A percentile compares a stretch with the other conserved stretches of the same genome.
Conservation (phyloP, 2,888 invertebrate genomes). For the Entomobrya multifasciata region DNA sequence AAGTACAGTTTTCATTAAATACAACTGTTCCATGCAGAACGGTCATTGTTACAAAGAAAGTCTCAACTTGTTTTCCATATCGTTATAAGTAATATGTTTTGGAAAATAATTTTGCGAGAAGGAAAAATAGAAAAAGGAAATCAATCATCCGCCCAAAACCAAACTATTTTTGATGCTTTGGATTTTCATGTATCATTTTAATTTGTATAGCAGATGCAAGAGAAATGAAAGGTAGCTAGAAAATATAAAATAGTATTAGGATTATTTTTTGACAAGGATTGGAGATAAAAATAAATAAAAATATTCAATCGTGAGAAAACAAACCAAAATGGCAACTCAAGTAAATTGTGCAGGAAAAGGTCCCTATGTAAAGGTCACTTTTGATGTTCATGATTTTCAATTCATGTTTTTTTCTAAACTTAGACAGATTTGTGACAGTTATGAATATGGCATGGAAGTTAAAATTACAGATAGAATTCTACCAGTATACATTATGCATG, state of each 20-base stretch:
- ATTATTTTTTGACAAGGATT: background rate
- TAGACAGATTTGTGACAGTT: conserved; percentile 17
- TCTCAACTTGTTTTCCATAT: no score
- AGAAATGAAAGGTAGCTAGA: conserved; percentile 3
- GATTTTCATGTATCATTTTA: background rate
- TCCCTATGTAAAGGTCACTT: conserved; percentile 69
- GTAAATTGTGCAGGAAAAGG: conserved; percentile 67
- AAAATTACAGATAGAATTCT: conserved; percentile 21
- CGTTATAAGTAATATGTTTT: no score
- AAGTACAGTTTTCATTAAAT: background rate
- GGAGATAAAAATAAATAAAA: conserved; percentile 23
- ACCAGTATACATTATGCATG: conserved; percentile 3
- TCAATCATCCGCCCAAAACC: background rate
- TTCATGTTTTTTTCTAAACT: conserved; percentile 30
- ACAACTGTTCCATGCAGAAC: no score
- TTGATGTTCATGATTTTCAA: conserved; percentile 47
- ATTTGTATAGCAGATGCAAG: conserved; percentile 48
- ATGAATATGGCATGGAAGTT: conserved; percentile 11
- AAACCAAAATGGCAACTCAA: conserved; percentile 51
- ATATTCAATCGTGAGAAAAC: conserved; percentile 41
- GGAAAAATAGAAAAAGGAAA: no score
- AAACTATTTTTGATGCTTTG: background rate
- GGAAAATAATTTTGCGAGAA: no score
- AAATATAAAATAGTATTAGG: background rate
- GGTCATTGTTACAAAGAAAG: no score